Evolutionary conservation across 2,888 invertebrate genomes (phyloP).

Genomic region (Encarsia formosa): DNA sequence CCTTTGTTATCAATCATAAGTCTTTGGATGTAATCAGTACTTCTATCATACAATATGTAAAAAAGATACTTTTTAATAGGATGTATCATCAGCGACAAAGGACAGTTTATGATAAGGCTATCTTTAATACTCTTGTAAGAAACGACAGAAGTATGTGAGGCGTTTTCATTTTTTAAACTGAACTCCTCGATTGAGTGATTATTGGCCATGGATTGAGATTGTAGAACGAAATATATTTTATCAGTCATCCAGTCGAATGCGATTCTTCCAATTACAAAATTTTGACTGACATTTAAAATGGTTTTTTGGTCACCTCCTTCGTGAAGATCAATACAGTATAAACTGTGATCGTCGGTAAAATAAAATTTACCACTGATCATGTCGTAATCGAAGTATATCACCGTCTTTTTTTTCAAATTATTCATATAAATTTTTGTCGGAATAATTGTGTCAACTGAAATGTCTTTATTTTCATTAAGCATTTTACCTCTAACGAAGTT

Average conservation of each 20-base stretch:
- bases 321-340: slow-evolving; percentile 3
- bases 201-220: slow-evolving; percentile 1
- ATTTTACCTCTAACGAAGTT: neutral
- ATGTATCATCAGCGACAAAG: slow-evolving; percentile 7
- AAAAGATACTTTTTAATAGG: slow-evolving; percentile 10
- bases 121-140: neutral
- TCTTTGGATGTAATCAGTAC: slow-evolving; percentile 3
- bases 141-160: too few species aligned
- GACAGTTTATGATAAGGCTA: slow-evolving; percentile 1
- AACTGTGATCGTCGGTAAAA: slow-evolving; percentile 13
- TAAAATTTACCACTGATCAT: slow-evolving; percentile 2
- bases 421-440: neutral
- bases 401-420: neutral
- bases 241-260: slow-evolving; percentile 6
- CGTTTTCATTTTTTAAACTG: neutral
- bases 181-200: slow-evolving; percentile 7
- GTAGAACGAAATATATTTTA: slow-evolving; percentile 1
- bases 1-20: slow-evolving; percentile 6
- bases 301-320: neutral
- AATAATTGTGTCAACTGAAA: slow-evolving; percentile 2
- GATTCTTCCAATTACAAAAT: neutral
- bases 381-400: slow-evolving; percentile 17
- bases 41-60: slow-evolving; percentile 2
- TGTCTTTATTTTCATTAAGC: neutral
- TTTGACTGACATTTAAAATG: neutral